Conservation (phyloP, 2,888 invertebrate genomes). For the Tipula helvola region DNA sequence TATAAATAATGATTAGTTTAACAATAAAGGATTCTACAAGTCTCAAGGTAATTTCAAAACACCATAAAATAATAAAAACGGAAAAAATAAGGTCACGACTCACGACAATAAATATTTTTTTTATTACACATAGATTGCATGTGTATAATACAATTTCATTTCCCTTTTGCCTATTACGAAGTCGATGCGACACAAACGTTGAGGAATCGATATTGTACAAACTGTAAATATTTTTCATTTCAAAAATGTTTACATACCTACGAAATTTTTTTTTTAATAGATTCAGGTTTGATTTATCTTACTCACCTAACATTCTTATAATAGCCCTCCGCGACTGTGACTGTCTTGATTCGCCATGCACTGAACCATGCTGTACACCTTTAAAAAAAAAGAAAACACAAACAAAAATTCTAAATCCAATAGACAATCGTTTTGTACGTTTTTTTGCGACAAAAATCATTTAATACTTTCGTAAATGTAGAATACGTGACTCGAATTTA, state of each 20-base stretch:
- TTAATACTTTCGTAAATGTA: not conserved
- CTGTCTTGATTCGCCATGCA: slow-evolving; percentile 55
- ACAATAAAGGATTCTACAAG: not conserved
- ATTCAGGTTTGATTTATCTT: no score
- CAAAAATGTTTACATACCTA: no score
- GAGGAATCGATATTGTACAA: not conserved
- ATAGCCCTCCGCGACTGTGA: slow-evolving; percentile 60
- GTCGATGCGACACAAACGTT: not conserved
- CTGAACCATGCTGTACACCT: slow-evolving; percentile 45
- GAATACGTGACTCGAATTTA: not conserved
- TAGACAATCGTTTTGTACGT: not conserved
- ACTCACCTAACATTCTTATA: slow-evolving; percentile 66
- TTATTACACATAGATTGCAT: not conserved
- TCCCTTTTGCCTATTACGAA: not conserved
- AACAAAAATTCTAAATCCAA: not conserved
- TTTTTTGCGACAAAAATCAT: not conserved
- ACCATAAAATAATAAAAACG: not conserved
- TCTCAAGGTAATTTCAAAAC: not conserved
- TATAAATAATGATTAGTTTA: not conserved
- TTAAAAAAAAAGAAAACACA: not conserved
- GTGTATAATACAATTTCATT: not conserved
- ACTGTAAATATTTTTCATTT: not conserved
- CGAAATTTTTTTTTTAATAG: no score
- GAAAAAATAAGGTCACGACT: not conserved
- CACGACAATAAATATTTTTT: not conserved